A percentile compares a stretch with the other conserved stretches of the same genome.
Conservation (phyloP, 2,888 invertebrate genomes). For the Meiosimyza platycephala region DNA sequence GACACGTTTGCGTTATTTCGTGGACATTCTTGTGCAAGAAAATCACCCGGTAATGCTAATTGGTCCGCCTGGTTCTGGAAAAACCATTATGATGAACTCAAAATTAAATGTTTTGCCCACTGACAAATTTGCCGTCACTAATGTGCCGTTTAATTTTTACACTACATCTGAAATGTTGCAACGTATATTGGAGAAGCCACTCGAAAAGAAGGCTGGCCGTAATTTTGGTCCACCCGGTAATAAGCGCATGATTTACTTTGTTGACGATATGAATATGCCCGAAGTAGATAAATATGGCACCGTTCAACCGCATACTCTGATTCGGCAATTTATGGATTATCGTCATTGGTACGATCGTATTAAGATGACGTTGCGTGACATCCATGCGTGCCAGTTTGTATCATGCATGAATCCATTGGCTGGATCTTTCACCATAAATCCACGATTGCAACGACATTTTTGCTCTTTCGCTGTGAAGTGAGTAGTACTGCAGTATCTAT, state of each 20-base stretch:
- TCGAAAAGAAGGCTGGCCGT: slow-evolving; percentile 95
- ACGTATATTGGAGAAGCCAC: slow-evolving; percentile 86
- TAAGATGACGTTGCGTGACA: slow-evolving; percentile 88
- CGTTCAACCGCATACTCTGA: slow-evolving; percentile 93
- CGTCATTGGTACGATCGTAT: slow-evolving; percentile 94
- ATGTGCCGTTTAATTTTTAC: slow-evolving; percentile 95
- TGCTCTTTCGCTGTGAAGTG: slow-evolving; percentile 87
- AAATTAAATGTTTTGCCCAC: slow-evolving; percentile 77
- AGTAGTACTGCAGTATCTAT: too few species aligned
- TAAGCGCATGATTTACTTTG: slow-evolving; percentile 91
- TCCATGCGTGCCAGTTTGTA: slow-evolving; percentile 93
- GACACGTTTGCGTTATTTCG: slow-evolving; percentile 85
- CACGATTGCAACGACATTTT: slow-evolving; percentile 88
- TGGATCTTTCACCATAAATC: slow-evolving; percentile 93
- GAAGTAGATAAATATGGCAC: slow-evolving; percentile 95
- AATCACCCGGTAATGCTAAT: slow-evolving; percentile 91
- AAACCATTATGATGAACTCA: slow-evolving; percentile 90
- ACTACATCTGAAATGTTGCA: slow-evolving; percentile 94
- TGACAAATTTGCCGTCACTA: slow-evolving; percentile 84
- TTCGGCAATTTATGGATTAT: slow-evolving; percentile 93
- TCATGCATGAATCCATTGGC: slow-evolving; percentile 98
- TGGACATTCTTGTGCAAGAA: slow-evolving; percentile 83
- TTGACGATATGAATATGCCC: slow-evolving; percentile 98
- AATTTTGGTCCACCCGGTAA: slow-evolving; percentile 95
- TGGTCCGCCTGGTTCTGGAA: slow-evolving; percentile 90